Evolutionary conservation across 2,797 vertebrate genomes (phyloP), one percentile per base, ranked within the genome.

Genomic region (Geotria australis): DNA sequence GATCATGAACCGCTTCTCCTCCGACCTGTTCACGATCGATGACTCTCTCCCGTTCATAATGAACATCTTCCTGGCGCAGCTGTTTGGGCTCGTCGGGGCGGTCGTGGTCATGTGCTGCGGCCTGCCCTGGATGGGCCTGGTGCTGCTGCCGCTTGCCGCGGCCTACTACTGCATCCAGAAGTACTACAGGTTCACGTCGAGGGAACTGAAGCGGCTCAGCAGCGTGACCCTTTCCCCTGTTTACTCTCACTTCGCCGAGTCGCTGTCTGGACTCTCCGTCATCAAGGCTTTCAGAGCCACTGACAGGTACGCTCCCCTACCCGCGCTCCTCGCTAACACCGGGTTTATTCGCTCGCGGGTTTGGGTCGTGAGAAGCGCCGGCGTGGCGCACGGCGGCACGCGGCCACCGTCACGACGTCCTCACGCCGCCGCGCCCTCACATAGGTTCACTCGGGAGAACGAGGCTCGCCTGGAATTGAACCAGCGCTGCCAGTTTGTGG

Each of bases 191-290:
- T 74, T 75, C 65, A 82, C 85, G 0, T 85, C 88, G 0, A 70
- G 84, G 2, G 91, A 98, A 68, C 78, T 98, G 58, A 89, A 85
- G 64, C 81, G 88, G 8, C 74, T 98, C 53, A 72, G 71, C 68
- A 91, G 79, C 63, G 61, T 94, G 67, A 88, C 82, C 0, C 73
- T 95, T 61, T 95, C 91, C 2, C 88, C 89, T 1, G 67, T 95
- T 66, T 98, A 94, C 66, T 80, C 78, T 1, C 91, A 98, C 67
- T 83, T 98, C 70, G 83, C 85, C 0, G 88, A 98, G 73, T 95
- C 85, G 1, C 71, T 95, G 63, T 76, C 69, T 0, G 91, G 91
- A 3, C 74, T 95, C 60, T 72, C 65, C 7, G 86, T 73, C 57
- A 79, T 98, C 62, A 73, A 85, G 63, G 80, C 85, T 55, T 72